These are phyloP conservation scores for Nibea albiflora DNA, from an alignment of 2,113 vertebrate species.

Conservation along the genomic window DNA sequence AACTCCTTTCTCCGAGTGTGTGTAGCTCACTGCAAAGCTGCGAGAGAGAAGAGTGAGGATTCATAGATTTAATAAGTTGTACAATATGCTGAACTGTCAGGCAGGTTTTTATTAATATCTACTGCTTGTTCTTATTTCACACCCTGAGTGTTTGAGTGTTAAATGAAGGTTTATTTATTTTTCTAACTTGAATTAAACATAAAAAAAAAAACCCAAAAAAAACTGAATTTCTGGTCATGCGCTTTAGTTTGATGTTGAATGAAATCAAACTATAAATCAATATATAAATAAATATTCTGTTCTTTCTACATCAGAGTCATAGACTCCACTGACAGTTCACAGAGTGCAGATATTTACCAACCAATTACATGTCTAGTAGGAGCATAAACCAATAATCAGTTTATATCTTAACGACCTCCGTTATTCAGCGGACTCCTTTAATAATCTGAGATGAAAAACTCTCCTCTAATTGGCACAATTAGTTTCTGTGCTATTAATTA, in stretches of 20 bases:
- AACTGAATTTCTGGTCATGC: neutral
- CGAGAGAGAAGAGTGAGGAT: neutral
- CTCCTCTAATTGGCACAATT: constrained; percentile 53
- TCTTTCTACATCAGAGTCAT: neutral
- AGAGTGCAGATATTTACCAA: constrained; percentile 22
- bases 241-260: neutral
- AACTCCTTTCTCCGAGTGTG: neutral
- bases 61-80: neutral
- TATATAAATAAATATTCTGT: neutral
- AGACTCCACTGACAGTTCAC: constrained; percentile 2
- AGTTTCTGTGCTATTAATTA: constrained; percentile 51
- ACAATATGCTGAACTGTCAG: neutral
- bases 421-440: constrained; percentile 28
- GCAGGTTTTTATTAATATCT: neutral
- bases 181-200: neutral
- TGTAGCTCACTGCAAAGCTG: neutral
- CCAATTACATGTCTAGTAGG: constrained; percentile 23
- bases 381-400: constrained; percentile 35
- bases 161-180: neutral
- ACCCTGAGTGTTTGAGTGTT: neutral
- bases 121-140: neutral
- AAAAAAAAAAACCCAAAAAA: no score
- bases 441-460: constrained; percentile 42
- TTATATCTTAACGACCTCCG: neutral
- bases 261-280: neutral